These are phyloP conservation scores for Eulemur rufifrons DNA, from an alignment of 2,113 vertebrate genomes.

Conservation along the genomic window DNA sequence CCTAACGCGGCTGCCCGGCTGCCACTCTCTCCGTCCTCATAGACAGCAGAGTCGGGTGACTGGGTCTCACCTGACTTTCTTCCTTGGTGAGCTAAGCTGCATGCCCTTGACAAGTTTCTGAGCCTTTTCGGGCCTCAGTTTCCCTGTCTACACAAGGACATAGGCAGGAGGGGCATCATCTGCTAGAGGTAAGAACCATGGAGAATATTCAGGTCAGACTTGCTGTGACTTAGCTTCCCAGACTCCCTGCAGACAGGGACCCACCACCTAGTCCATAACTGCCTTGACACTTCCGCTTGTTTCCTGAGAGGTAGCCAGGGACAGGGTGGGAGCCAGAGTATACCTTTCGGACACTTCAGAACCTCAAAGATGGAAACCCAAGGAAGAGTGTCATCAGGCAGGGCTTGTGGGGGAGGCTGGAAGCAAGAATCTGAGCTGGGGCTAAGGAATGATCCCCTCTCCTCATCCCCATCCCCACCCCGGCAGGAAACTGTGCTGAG, in stretches of 20 bases:
- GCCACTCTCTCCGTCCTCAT: neutral
- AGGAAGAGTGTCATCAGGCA: neutral
- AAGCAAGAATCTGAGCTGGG: neutral
- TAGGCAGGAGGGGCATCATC: neutral
- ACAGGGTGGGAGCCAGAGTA: neutral
- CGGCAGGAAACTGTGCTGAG: constrained; percentile 60
- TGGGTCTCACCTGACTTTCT: neutral
- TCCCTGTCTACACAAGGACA: neutral
- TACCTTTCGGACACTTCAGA: neutral
- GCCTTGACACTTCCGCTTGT: neutral
- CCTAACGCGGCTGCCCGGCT: neutral
- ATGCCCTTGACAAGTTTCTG: neutral
- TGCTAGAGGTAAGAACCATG: neutral
- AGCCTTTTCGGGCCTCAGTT: neutral
- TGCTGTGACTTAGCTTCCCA: neutral
- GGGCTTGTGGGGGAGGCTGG: neutral
- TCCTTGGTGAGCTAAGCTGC: neutral
- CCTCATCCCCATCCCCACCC: neutral
- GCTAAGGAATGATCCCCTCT: neutral
- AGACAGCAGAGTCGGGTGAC: neutral
- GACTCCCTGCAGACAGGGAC: neutral
- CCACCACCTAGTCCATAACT: neutral
- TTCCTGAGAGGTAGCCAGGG: neutral
- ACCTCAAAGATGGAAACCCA: neutral
- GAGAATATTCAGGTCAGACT: neutral